A percentile compares a stretch with the other conserved stretches of the same genome.
Conservation (phyloP, 2,113 vertebrate genomes). For the Hemiprocne comata region DNA sequence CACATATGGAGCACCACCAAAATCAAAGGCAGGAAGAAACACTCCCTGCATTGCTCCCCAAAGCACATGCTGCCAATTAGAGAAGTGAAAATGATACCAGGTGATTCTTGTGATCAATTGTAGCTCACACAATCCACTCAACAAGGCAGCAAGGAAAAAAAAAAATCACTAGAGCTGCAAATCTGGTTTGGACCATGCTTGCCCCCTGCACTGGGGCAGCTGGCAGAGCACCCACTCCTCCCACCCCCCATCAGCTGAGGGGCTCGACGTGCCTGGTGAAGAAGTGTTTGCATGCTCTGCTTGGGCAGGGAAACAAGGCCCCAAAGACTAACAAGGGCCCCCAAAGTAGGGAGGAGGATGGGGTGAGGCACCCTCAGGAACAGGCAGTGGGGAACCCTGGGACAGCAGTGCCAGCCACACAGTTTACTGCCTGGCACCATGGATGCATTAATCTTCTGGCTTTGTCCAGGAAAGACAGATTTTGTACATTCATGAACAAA, state of each 20-base stretch:
- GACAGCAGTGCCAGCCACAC: rapidly evolving
- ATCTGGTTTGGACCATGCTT: background rate
- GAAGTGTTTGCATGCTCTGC: background rate
- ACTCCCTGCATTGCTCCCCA: rapidly evolving
- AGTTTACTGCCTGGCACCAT: rapidly evolving
- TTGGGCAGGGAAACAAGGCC: background rate
- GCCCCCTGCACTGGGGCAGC: background rate
- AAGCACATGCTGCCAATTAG: background rate
- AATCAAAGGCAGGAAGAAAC: background rate
- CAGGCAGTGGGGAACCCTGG: rapidly evolving
- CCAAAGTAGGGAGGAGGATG: background rate
- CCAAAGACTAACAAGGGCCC: background rate
- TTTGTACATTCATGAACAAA: background rate
- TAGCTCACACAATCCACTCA: background rate
- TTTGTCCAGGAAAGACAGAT: background rate
- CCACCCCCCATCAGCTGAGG: background rate
- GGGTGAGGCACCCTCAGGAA: background rate
- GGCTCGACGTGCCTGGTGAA: rapidly evolving
- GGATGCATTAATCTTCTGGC: background rate
- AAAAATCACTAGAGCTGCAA: background rate
- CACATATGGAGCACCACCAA: rapidly evolving
- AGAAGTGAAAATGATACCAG: background rate
- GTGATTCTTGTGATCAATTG: background rate
- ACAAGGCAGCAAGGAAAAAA: background rate
- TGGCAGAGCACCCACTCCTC: background rate